These are phyloP conservation scores for Apogon hyalosoma DNA, from an alignment of 2,797 vertebrate genomes.

Conservation along the genomic window DNA sequence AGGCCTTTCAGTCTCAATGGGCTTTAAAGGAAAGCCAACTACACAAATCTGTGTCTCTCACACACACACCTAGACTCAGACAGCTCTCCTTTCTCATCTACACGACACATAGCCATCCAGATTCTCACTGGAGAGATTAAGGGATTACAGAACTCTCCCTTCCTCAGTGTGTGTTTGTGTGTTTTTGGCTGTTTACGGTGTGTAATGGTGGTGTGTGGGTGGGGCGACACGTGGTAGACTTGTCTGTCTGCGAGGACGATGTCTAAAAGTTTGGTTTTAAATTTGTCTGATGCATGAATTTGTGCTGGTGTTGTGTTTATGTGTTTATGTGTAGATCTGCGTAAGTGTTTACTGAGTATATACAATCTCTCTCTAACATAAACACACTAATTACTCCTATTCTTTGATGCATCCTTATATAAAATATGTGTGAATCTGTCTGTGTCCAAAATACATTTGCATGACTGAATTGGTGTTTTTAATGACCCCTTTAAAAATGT, in stretches of 20 bases:
- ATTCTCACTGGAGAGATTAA: slow-evolving; percentile 75
- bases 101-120: slow-evolving; percentile 30
- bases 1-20: slow-evolving; percentile 13
- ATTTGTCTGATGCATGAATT: background rate
- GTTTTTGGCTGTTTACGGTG: background rate
- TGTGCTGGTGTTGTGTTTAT: background rate
- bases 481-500: slow-evolving; percentile 1
- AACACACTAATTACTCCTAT: background rate
- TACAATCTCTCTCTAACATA: slow-evolving; percentile 5
- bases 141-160: slow-evolving; percentile 68
- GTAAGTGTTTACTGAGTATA: slow-evolving; percentile 8
- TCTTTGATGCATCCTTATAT: background rate
- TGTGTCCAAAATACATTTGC: background rate
- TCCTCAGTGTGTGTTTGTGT: slow-evolving; percentile 28
- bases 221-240: slow-evolving; percentile 30
- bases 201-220: slow-evolving; percentile 31
- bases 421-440: background rate
- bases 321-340: background rate
- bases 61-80: slow-evolving; percentile 29
- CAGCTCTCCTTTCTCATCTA: slow-evolving; percentile 33
- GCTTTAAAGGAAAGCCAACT: slow-evolving; percentile 10
- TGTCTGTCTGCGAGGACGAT: slow-evolving; percentile 13
- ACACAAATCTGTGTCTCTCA: background rate
- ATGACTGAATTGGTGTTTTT: background rate
- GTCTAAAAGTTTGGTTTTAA: slow-evolving; percentile 24